phyloP scores from a whole-genome alignment of 2,888 invertebrate genomes.

The Maniola hyperantus region DNA sequence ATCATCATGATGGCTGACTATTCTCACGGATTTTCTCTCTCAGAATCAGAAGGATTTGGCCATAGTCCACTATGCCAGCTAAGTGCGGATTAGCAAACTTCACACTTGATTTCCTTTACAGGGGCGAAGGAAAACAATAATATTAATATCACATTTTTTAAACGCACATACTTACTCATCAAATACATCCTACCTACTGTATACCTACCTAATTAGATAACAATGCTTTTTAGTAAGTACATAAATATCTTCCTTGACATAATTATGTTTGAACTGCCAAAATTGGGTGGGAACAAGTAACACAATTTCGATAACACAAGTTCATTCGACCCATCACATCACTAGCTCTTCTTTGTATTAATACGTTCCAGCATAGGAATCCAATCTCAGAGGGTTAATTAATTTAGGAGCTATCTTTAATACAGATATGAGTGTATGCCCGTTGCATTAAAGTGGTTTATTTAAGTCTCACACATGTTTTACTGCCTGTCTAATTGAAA shows the following conservation, averaged over 20 bases:
- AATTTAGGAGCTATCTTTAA: conserved; percentile 54
- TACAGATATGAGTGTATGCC: conserved; percentile 37
- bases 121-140: no score
- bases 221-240: background rate
- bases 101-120: no score
- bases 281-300: background rate
- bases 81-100: no score
- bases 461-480: conserved; percentile 40
- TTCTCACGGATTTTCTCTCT: no score
- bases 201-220: background rate
- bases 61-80: no score
- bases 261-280: background rate
- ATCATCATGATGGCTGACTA: no score
- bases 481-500: conserved; percentile 38
- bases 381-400: conserved; percentile 69
- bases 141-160: no score
- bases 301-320: background rate
- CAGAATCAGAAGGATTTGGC: no score
- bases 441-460: conserved; percentile 40
- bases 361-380: conserved; percentile 69
- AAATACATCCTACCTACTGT: no score
- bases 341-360: conserved; percentile 58
- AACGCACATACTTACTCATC: no score
- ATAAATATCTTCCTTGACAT: background rate
- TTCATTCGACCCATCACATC: conserved; percentile 8